Base-by-base conservation (phyloP, 92 coral and sea anemone species). In the Zoanthus gigantus region DNA sequence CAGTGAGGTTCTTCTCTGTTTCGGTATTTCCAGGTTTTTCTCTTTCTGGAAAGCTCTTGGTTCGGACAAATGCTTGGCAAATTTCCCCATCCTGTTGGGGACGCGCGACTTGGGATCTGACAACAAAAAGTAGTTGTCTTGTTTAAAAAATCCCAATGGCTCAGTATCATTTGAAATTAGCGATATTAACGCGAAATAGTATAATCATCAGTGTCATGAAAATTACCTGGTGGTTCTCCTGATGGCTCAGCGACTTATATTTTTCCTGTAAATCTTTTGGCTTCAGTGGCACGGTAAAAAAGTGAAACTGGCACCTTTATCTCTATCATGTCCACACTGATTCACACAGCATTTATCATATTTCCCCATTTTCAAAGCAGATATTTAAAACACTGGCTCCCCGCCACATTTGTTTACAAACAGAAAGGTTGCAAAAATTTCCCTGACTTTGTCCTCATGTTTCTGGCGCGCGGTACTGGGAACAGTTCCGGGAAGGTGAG, bases 71-170 rank as follows among this genome's bases (percentile, higher is more conserved):
- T 52, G 45, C 77, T 72, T 72, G 77, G 77, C 53, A 72, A 72
- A 72, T 72, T 23, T 72, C 23, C 17, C 47, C 77, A 72, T 72
- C 47, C 18, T 72, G 77, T 72, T 17, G 56, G 77, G 77, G 47
- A 72, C 77, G 45, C 77, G 54, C 54, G 77, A 72, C 77, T 72
- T 72, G 50, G 77, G 77, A 72, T 72, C 77, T 72, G 50, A 15
- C n/a, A 72, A 72, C 77, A n/a, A 72, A 71, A 13, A 28, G 15
- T 15, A 71, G 56, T 50, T 50, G 56, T 7, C 56, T 50, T 50
- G 7, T 50, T 50, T 23, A 71, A 12, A 71, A 31, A 23, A 7
- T 12, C 75, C 16, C 17, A 1, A 7, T 0, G 30, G 69, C 9
- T 63, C 69, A 63, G 5, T n/a, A 63, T 63, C 1, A 63, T 63